A percentile compares a stretch with the other conserved stretches of the same genome.
These are phyloP conservation scores for Plodia interpunctella DNA, from an alignment of 1,140 invertebrate species.

Conservation along the genomic window DNA sequence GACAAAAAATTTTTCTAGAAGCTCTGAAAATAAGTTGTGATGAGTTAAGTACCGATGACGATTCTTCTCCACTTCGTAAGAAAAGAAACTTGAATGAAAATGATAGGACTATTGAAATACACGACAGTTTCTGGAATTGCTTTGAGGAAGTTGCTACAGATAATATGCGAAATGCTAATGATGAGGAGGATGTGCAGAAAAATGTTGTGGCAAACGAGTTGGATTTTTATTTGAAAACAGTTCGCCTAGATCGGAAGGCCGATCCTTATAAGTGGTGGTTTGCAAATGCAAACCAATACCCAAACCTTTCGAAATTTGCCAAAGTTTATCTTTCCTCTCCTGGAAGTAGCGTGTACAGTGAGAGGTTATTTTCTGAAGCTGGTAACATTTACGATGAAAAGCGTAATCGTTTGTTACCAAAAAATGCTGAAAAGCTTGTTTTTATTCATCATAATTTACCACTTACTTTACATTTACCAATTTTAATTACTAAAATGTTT, in stretches of 20 bases:
- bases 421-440: constrained; percentile 31
- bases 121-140: constrained; percentile 42
- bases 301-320: constrained; percentile 13
- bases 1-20: constrained; percentile 38
- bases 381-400: constrained; percentile 36
- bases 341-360: constrained; percentile 34
- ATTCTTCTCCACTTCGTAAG: constrained; percentile 35
- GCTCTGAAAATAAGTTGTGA: constrained; percentile 28
- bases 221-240: too few relatives aligned
- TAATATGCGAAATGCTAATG: constrained; percentile 32
- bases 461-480: too few relatives aligned
- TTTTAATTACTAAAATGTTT: too few relatives aligned
- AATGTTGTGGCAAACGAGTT: constrained; percentile 30
- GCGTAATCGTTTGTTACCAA: constrained; percentile 27
- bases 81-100: constrained; percentile 37
- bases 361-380: constrained; percentile 39
- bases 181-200: constrained; percentile 35
- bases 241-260: not conserved
- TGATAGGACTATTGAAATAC: constrained; percentile 33
- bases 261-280: constrained; percentile 16
- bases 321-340: constrained; percentile 20
- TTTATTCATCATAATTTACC: constrained; percentile 46
- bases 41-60: constrained; percentile 23
- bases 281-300: constrained; percentile 13
- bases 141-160: constrained; percentile 34